A percentile compares a stretch with the other conserved stretches of the same genome.
These are phyloP conservation scores for Drosophila acutilabella DNA, from an alignment of 2,888 invertebrate species.

Conservation along the genomic window DNA sequence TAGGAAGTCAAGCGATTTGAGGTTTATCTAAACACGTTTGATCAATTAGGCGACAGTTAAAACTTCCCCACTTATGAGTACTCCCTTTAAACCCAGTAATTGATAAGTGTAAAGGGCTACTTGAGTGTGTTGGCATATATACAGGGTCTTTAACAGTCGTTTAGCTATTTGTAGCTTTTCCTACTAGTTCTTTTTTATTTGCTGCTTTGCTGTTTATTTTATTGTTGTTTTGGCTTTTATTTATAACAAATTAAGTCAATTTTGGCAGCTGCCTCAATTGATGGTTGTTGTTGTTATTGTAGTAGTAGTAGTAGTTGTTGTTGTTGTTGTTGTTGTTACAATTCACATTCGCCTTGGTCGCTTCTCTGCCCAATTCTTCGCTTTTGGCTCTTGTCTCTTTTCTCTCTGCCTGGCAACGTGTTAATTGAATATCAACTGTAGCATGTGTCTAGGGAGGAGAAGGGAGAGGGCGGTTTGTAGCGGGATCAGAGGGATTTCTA, in stretches of 20 bases:
- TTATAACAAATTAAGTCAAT: conserved; percentile 68
- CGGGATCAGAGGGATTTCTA: conserved; percentile 20
- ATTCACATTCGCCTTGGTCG: conserved; percentile 58
- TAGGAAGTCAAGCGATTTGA: no score
- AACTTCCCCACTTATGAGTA: no score
- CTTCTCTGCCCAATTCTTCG: conserved; percentile 25
- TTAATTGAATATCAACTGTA: conserved; percentile 74
- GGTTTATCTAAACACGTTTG: no score
- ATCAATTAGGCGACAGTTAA: no score
- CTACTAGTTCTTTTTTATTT: not conserved
- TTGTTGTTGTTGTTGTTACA: conserved; percentile 56
- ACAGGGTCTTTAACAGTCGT: conserved; percentile 12
- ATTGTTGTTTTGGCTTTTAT: conserved; percentile 25
- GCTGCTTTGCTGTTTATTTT: conserved; percentile 24
- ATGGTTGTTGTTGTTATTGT: conserved; percentile 22
- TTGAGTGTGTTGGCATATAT: not conserved
- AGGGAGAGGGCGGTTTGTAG: not conserved
- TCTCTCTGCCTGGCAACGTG: conserved; percentile 29
- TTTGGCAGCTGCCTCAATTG: conserved; percentile 60
- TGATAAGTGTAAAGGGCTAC: no score
- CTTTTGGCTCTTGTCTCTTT: conserved; percentile 38
- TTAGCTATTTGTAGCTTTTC: not conserved
- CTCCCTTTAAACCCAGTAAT: no score
- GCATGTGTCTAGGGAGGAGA: conserved; percentile 13
- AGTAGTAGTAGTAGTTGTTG: conserved; percentile 22